These are phyloP conservation scores for Whitmania pigra DNA, from an alignment of 1,140 invertebrate species.

Conservation along the genomic window DNA sequence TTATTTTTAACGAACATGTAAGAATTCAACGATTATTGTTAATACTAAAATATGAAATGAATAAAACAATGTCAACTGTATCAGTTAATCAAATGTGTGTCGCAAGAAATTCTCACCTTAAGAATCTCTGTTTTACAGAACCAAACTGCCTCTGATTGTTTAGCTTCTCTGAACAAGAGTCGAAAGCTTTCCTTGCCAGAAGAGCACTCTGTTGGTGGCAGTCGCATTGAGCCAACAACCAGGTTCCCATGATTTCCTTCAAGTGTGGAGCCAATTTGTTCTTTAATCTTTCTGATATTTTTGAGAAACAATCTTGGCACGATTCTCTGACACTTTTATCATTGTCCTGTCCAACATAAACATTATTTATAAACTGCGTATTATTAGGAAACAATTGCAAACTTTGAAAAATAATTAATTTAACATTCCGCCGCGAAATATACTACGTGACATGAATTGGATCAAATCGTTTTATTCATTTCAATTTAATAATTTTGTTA, in stretches of 20 bases:
- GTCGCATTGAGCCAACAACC: constrained; percentile 64
- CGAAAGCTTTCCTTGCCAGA: constrained; percentile 55
- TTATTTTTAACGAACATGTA: too few species aligned
- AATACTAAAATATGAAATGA: not conserved
- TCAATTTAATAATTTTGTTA: not conserved
- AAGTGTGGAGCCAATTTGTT: constrained; percentile 63
- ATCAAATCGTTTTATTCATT: not conserved
- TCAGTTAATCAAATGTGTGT: not conserved
- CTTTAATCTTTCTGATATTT: constrained; percentile 55
- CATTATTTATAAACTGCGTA: not conserved
- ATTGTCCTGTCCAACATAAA: constrained; percentile 48
- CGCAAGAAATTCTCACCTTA: constrained; percentile 32
- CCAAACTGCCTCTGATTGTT: constrained; percentile 56
- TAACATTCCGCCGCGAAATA: not conserved
- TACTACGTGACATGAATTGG: not conserved
- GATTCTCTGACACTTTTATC: constrained; percentile 67
- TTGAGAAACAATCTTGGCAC: constrained; percentile 48
- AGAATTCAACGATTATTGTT: not conserved
- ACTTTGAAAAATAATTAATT: not conserved
- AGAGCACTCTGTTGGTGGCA: constrained; percentile 63
- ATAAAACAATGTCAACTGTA: not conserved
- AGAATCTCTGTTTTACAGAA: constrained; percentile 66
- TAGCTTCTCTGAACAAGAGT: constrained; percentile 56
- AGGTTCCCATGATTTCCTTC: constrained; percentile 53
- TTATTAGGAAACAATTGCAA: not conserved